Percentiles rank a stretch among this genome's conserved stretches.
Conservation (phyloP, 92 coral and sea anemone species). For the Pocillopora grandis region DNA sequence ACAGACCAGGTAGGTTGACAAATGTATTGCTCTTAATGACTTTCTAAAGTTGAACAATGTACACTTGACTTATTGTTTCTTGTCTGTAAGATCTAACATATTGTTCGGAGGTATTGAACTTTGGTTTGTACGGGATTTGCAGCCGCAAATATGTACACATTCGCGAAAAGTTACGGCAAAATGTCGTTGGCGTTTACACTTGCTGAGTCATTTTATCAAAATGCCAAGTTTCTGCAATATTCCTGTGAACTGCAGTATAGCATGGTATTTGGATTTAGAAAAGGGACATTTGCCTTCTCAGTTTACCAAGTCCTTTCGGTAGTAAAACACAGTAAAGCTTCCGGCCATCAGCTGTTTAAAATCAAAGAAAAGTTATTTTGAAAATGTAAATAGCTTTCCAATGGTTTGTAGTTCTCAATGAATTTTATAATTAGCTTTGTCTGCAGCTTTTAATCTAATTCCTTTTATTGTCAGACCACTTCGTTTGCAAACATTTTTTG, state of each 20-base stretch:
- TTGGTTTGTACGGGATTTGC: conserved; percentile 14
- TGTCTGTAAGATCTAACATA: neutral
- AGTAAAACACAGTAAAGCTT: neutral
- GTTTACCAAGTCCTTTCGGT: neutral
- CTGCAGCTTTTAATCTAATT: neutral
- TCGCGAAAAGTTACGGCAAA: neutral
- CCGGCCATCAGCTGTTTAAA: neutral
- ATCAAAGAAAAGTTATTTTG: no score
- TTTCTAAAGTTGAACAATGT: conserved; percentile 11
- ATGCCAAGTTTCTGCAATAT: neutral
- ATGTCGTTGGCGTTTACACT: neutral
- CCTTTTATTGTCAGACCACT: neutral
- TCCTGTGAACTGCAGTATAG: conserved; percentile 7
- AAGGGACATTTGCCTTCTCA: neutral
- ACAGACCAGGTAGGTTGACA: conserved; percentile 86
- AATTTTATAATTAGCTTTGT: neutral
- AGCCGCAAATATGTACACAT: neutral
- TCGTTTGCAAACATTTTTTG: neutral
- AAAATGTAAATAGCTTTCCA: neutral
- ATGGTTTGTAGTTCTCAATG: neutral
- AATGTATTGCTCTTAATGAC: neutral
- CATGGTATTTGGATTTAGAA: neutral
- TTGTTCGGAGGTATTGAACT: conserved; percentile 5
- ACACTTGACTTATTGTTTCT: neutral
- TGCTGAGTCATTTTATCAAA: conserved; percentile 7